phyloP scores from a whole-genome alignment of 1,140 invertebrate species.

The Araneus ventricosus region DNA sequence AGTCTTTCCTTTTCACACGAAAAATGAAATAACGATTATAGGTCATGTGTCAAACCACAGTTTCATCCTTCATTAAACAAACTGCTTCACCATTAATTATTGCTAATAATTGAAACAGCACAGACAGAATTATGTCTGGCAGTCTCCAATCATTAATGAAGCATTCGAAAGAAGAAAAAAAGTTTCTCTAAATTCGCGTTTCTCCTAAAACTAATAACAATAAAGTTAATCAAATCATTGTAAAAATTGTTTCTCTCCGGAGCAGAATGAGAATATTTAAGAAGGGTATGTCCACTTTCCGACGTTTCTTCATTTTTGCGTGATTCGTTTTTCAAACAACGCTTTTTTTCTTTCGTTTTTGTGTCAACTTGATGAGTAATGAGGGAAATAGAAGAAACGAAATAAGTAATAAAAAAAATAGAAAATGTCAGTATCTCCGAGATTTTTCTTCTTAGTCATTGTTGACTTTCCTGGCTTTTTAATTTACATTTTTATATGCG shows the following conservation, averaged over 20 bases:
- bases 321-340: not conserved
- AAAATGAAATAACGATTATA: too few species aligned
- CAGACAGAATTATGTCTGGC: not conserved
- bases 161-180: not conserved
- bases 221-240: not conserved
- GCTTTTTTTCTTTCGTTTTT: not conserved
- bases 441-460: slow-evolving; percentile 4
- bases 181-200: not conserved
- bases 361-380: slow-evolving; percentile 23
- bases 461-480: slow-evolving; percentile 46
- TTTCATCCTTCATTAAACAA: too few species aligned
- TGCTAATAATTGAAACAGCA: not conserved
- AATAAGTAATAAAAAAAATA: not conserved
- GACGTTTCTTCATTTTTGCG: not conserved
- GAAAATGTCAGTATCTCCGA: not conserved
- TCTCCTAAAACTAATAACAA: slow-evolving; percentile 2
- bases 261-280: not conserved
- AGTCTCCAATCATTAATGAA: not conserved
- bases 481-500: slow-evolving; percentile 44
- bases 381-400: slow-evolving; percentile 19
- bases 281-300: not conserved
- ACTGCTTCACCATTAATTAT: not conserved
- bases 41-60: too few species aligned
- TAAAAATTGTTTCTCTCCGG: not conserved
- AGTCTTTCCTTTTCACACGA: too few species aligned